phyloP scores from a whole-genome alignment of 2,113 vertebrate species.

The Mus spicilegus region DNA sequence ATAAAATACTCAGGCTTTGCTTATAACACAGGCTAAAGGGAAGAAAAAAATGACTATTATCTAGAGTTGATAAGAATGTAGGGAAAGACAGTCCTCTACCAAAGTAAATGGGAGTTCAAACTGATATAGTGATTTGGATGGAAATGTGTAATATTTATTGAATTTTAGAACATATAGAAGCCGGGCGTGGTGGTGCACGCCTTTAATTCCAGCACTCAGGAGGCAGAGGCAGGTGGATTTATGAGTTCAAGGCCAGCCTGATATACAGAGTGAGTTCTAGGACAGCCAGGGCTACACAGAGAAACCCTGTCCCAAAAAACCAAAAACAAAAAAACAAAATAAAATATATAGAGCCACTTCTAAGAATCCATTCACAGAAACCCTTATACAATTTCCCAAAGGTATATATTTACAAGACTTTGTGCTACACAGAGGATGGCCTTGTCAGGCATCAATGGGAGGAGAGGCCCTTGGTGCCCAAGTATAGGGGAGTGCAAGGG shows the following conservation, averaged over 20 bases:
- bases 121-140: neutral
- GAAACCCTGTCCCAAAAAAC: too few relatives aligned
- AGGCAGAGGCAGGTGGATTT: too few relatives aligned
- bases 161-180: conserved; percentile 18
- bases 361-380: neutral
- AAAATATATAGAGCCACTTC: neutral
- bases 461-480: too few relatives aligned
- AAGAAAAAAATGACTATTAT: neutral
- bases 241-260: too few relatives aligned
- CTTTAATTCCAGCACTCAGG: too few relatives aligned
- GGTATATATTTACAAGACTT: neutral
- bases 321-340: neutral
- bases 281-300: too few relatives aligned
- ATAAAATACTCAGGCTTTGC: conserved; percentile 32
- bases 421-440: neutral
- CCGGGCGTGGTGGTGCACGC: too few relatives aligned
- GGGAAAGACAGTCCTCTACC: neutral
- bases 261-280: too few relatives aligned
- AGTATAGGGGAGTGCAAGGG: too few relatives aligned
- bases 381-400: neutral
- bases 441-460: too few relatives aligned
- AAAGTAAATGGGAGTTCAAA: neutral
- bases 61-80: neutral
- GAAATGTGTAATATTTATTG: neutral
- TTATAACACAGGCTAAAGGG: neutral